Base-by-base conservation (phyloP, 2,113 vertebrate species). In the Mesocricetus auratus region DNA sequence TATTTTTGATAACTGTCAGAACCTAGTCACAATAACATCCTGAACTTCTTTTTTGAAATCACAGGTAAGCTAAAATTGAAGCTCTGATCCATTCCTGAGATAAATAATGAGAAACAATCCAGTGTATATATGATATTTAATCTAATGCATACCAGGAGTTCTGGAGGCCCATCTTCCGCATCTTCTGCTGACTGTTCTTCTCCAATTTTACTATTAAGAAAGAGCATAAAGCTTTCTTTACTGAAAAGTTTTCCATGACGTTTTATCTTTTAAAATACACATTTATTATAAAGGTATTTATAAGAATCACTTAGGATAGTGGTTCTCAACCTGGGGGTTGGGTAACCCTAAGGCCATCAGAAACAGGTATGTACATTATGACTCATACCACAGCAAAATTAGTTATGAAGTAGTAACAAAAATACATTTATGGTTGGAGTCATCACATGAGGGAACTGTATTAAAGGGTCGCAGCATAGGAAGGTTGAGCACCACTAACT, bases 171-270 rank as follows among this genome's bases (percentile, higher is more conserved):
- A 31, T 99, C 99, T 97, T 99, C 99, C 19, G 99, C 99, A 36
- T 99, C 99, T 96, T 99, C 99, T n/a, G 99, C 99, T 19, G 99
- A 99, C 93, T 99, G 99, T 92, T 99, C 99, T 98, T 99, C 99
- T 96, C 99, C 99, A 29, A 99, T 99, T 99, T 99, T 99, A 98
- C 99, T 99, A 94, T 68, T 15, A 98, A 97, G 31, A 93, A 73
- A 97, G 64, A 96, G 73, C 22, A 97, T 1, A 69, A 74, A 45
- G 66, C 22, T 33, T 94, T 94, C 47, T 26, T 92, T 86, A 97
- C 0, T 50, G 50, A 73, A 78, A 79, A 85, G 91, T 86, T 85
- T 79, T 66, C 66, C 33, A 79, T 16, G 11, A 56, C 16, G 7
- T 78, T 71, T 15, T 15, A 89, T 53, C 47, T 62, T 89, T 78